A percentile compares a stretch with the other conserved stretches of the same genome.
Conservation (phyloP, 2,113 vertebrate genomes). For the Glaucomys volans region DNA sequence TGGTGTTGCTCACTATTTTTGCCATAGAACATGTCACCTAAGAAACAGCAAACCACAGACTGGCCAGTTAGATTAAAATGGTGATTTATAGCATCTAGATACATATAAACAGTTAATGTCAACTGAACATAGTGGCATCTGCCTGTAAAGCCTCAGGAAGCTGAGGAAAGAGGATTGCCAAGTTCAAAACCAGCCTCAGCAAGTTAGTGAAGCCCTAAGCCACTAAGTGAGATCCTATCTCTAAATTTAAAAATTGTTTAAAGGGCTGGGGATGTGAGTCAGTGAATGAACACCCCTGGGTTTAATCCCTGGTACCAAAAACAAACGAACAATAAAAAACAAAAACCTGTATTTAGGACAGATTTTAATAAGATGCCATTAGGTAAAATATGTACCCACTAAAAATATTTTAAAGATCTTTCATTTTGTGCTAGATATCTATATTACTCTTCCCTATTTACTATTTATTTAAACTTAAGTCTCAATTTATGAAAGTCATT, state of each 20-base stretch:
- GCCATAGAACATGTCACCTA: not conserved
- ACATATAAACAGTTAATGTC: not conserved
- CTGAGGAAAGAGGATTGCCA: no score
- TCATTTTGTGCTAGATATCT: not conserved
- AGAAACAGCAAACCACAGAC: not conserved
- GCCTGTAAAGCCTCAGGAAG: no score
- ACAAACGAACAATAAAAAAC: no score
- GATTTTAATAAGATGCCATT: not conserved
- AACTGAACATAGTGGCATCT: no score
- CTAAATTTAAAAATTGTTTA: no score
- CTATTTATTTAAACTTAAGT: conserved; percentile 1
- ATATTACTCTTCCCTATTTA: not conserved
- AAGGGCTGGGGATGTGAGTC: no score
- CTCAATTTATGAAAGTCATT: conserved; percentile 1
- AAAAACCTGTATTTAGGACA: not conserved
- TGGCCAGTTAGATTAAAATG: not conserved
- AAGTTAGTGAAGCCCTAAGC: no score
- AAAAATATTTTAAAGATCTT: conserved; percentile 35
- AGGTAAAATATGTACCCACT: not conserved
- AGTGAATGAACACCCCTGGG: no score
- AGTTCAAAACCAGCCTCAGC: no score
- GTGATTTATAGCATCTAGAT: not conserved
- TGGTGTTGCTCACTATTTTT: not conserved
- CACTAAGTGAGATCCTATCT: no score
- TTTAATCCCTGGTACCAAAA: no score